phyloP scores from a whole-genome alignment of 2,113 vertebrate genomes.

The Hirundichthys speculiger region DNA sequence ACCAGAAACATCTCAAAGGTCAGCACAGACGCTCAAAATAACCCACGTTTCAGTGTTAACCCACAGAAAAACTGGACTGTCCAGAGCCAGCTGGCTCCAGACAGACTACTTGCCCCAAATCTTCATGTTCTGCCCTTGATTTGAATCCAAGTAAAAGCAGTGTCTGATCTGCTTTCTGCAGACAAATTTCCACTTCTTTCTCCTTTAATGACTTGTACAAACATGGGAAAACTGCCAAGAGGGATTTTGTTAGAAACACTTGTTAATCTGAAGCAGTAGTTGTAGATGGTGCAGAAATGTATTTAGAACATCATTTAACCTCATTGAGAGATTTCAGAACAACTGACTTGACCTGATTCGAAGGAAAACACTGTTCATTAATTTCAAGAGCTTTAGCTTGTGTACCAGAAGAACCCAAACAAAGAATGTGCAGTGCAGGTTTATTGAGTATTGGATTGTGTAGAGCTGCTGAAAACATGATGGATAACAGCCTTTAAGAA shows the following conservation, averaged over 20 bases:
- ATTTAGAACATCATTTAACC: neutral
- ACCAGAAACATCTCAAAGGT: conserved; percentile 96
- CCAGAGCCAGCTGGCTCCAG: neutral
- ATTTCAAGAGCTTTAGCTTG: conserved; percentile 2
- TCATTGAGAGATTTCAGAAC: neutral
- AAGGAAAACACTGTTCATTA: neutral
- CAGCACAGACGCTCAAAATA: conserved; percentile 16
- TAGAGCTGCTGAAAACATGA: too few species aligned
- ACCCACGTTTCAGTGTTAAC: neutral
- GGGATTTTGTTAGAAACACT: too few species aligned
- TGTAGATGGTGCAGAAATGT: too few species aligned
- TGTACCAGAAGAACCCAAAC: too few species aligned
- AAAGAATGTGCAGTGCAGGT: too few species aligned
- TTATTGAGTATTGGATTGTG: too few species aligned
- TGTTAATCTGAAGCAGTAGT: too few species aligned
- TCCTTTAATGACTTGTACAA: conserved; percentile 19
- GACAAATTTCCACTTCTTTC: conserved; percentile 52
- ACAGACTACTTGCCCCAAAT: conserved; percentile 22
- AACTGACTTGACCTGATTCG: neutral
- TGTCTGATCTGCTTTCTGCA: conserved; percentile 49
- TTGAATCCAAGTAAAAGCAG: conserved; percentile 28
- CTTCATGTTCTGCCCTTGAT: conserved; percentile 30
- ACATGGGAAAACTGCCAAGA: neutral
- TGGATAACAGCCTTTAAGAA: too few species aligned
- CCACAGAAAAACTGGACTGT: too few species aligned